phyloP scores from a whole-genome alignment of 2,888 invertebrate species.

The Leptothorax acervorum region DNA sequence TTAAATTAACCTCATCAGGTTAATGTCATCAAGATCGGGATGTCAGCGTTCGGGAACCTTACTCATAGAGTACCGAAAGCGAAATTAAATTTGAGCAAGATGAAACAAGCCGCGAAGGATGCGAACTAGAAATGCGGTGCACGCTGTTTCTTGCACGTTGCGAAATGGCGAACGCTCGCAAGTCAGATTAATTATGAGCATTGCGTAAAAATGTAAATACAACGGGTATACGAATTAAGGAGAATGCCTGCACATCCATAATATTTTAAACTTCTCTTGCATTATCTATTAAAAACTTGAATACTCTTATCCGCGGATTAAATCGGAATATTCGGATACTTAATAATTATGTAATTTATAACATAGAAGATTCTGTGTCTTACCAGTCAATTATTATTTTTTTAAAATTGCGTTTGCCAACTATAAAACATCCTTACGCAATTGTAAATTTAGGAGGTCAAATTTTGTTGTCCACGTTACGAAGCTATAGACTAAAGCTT shows the following conservation, averaged over 20 bases:
- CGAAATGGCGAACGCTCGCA: background rate
- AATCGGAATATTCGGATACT: background rate
- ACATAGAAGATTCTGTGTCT: background rate
- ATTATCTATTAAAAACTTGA: background rate
- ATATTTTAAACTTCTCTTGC: background rate
- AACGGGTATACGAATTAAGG: background rate
- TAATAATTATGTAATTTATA: background rate
- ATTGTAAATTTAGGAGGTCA: background rate
- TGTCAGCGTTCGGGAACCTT: conserved; percentile 52
- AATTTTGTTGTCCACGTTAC: background rate
- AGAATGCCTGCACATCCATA: no score
- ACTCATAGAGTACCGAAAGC: conserved; percentile 56
- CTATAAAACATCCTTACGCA: background rate
- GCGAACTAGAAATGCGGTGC: conserved; percentile 38
- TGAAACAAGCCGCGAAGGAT: conserved; percentile 59
- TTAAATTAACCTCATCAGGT: conserved; percentile 68
- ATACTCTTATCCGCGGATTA: background rate
- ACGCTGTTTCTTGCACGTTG: conserved; percentile 40
- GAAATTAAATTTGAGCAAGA: conserved; percentile 60
- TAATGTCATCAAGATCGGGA: conserved; percentile 64
- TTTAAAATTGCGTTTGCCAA: background rate
- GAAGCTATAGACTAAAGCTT: background rate
- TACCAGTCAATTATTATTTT: no score
- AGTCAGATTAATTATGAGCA: conserved; percentile 9
- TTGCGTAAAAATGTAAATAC: conserved; percentile 32